Evolutionary conservation across 1,140 invertebrate genomes (phyloP).

Genomic region (Macrotrachela quadricornifera): DNA sequence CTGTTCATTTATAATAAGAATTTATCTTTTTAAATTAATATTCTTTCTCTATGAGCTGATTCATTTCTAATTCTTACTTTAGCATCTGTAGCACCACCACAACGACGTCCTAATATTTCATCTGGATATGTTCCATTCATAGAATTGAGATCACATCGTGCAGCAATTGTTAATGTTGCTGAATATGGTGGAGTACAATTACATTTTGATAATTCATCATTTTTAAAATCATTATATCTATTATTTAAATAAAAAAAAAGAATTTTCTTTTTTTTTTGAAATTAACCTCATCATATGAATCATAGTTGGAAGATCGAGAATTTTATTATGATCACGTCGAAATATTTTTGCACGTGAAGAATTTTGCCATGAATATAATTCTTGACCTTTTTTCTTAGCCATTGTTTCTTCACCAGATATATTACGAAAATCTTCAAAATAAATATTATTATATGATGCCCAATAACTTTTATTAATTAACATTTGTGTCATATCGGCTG

Average conservation of each 20-base stretch:
- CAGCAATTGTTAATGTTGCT: constrained; percentile 47
- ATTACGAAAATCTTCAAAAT: constrained; percentile 34
- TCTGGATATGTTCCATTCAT: constrained; percentile 44
- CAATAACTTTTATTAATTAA: background rate
- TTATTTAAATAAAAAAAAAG: constrained; percentile 3
- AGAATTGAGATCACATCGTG: constrained; percentile 46
- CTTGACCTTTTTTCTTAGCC: constrained; percentile 17
- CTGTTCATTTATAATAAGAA: background rate
- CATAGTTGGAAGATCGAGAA: constrained; percentile 37
- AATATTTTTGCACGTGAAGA: constrained; percentile 45
- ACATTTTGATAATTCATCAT: constrained; percentile 46
- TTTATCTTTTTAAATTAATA: constrained; percentile 4
- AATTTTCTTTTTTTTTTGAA: background rate
- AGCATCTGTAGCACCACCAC: constrained; percentile 43
- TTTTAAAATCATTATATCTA: constrained; percentile 46
- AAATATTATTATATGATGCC: background rate
- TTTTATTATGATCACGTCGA: constrained; percentile 36
- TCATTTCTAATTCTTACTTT: constrained; percentile 36
- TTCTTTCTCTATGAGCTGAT: constrained; percentile 11
- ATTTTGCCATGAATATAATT: constrained; percentile 43
- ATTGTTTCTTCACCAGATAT: constrained; percentile 36
- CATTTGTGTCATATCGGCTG: background rate
- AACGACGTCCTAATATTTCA: constrained; percentile 39
- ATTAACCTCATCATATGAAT: constrained; percentile 39
- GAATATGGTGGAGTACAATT: constrained; percentile 48